Percentiles rank a stretch among this genome's conserved stretches.
These are phyloP conservation scores for Planococcus citri DNA, from an alignment of 1,140 invertebrate genomes.

Conservation along the genomic window DNA sequence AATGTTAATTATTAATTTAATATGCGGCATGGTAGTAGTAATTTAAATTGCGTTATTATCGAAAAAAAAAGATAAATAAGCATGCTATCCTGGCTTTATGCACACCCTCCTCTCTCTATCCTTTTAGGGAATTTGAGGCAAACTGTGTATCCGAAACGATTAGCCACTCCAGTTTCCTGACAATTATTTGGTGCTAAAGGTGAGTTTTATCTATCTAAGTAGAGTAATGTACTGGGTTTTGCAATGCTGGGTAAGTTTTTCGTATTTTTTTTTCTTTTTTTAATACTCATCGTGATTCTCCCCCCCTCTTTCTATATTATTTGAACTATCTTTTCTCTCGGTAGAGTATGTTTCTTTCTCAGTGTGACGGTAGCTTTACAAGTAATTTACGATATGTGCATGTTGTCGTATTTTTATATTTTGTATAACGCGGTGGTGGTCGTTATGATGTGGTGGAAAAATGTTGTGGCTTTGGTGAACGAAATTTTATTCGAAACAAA, in stretches of 20 bases:
- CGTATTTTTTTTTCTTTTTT: too few relatives aligned
- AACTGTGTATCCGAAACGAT: constrained; percentile 14
- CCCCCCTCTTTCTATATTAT: too few relatives aligned
- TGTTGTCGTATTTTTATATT: too few relatives aligned
- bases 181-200: constrained; percentile 17
- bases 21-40: constrained; percentile 24
- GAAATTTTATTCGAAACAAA: too few relatives aligned
- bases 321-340: not conserved
- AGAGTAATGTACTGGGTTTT: not conserved
- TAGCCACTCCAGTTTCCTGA: constrained; percentile 15
- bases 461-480: too few relatives aligned
- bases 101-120: constrained; percentile 21
- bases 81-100: constrained; percentile 19
- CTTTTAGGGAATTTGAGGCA: constrained; percentile 19
- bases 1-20: not conserved
- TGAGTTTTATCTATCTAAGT: not conserved
- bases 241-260: not conserved
- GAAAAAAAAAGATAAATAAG: not conserved
- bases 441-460: too few relatives aligned
- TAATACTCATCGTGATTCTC: too few relatives aligned
- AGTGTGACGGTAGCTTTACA: not conserved
- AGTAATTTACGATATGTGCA: too few relatives aligned
- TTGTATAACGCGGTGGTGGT: too few relatives aligned
- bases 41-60: constrained; percentile 15
- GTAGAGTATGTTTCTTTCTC: not conserved